Base-by-base conservation (phyloP, 2,113 vertebrate species). In the Sinocyclocheilus anophthalmus region DNA sequence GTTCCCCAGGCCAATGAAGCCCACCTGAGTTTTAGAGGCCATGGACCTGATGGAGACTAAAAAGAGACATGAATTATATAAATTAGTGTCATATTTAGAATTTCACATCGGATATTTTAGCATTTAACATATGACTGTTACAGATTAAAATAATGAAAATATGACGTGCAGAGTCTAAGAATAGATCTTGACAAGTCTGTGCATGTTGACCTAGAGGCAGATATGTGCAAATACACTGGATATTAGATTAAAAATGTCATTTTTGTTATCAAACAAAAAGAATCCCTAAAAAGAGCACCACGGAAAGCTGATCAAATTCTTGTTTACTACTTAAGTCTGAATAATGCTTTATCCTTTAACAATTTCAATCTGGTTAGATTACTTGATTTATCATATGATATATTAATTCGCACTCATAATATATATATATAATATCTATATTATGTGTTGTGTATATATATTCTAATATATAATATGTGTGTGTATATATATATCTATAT, bases 11-110 rank as follows among this genome's bases (percentile, higher is more conserved):
- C 98, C 98, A 93, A 99, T 80, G 89, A 99, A 99, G 90, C 98
- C 98, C 92, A 99, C 97, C 39, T 96, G 96, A 78, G 97, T 98
- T 93, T 99, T 99, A 75, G 98, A 99, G 93, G 98, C 98, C 98
- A 99, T 95, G 88, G 95, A 95, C 94, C 98, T 97, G 90, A 94
- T 95, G 94, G 93, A 97, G 77, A 96, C 98, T 99, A 88, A 84
- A 22, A 84, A 1, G 80, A 93, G 33, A 91, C 0, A 91, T 84
- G 2, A 0, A 13, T 3, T 59, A 88, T 30, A 22, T 70, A 18
- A 30, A 59, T 33, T 20, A 33, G 57, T 80, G 33, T 42, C 53
- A 61, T 42, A 37, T 70, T 37, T 53, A 53, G n/a, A 45, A 65
- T 63, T 20, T 81, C 37, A 81, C n/a, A 39, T 63, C 14, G 13